phyloP scores from a whole-genome alignment of 1,140 invertebrate species.

The Meloidogyne chitwoodi region DNA sequence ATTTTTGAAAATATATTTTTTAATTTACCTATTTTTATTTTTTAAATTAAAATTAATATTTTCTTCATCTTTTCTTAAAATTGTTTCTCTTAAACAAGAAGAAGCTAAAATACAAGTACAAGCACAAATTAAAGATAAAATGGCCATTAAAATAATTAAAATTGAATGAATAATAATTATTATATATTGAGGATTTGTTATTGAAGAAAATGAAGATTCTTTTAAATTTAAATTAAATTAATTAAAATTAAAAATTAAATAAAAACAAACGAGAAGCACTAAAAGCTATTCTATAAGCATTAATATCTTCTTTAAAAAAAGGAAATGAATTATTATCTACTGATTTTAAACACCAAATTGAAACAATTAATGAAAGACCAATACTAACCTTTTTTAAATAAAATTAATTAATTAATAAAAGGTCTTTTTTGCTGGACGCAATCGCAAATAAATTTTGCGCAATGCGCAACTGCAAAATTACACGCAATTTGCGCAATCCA shows the following conservation, averaged over 20 bases:
- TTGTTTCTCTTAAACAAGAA: slow-evolving; percentile 39
- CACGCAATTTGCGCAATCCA: too few species aligned
- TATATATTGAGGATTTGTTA: slow-evolving; percentile 34
- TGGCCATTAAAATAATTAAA: slow-evolving; percentile 38
- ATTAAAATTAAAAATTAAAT: slow-evolving; percentile 11
- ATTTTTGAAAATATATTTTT: not conserved
- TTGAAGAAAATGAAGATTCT: slow-evolving; percentile 12
- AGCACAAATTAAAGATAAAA: slow-evolving; percentile 44
- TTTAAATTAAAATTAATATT: not conserved
- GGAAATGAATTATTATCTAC: slow-evolving; percentile 56
- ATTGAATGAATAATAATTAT: slow-evolving; percentile 53
- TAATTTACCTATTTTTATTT: not conserved
- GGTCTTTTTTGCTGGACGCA: too few species aligned
- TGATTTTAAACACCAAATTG: slow-evolving; percentile 56
- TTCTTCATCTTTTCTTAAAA: not conserved
- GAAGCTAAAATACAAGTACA: slow-evolving; percentile 46
- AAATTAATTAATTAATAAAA: not conserved
- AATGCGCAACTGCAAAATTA: too few species aligned
- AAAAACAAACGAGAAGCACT: slow-evolving; percentile 3
- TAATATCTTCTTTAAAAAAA: slow-evolving; percentile 54
- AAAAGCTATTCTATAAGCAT: slow-evolving; percentile 35
- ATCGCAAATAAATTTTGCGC: too few species aligned
- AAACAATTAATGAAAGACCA: slow-evolving; percentile 53
- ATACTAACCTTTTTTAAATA: slow-evolving; percentile 44
- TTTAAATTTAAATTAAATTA: slow-evolving; percentile 1